These are phyloP conservation scores for Baryphthengus martii DNA, from an alignment of 2,113 vertebrate genomes.

Conservation along the genomic window DNA sequence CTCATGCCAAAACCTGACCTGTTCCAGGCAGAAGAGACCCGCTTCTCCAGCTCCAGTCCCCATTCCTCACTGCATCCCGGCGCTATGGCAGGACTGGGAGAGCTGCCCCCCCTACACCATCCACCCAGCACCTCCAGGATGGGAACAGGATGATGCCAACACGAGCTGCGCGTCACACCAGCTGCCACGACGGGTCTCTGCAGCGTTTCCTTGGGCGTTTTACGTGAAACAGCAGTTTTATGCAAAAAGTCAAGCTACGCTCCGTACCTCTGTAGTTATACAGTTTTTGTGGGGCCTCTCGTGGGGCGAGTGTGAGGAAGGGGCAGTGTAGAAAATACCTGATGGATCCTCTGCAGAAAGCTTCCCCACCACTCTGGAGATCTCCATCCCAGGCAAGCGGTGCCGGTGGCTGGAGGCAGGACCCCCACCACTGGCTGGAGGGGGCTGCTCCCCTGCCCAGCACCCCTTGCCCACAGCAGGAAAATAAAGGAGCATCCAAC, in stretches of 20 bases:
- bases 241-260: not conserved
- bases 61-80: not conserved
- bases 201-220: not conserved
- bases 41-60: not conserved
- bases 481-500: not conserved
- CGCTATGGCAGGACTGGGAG: not conserved
- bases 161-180: not conserved
- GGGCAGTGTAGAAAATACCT: not conserved
- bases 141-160: fast-evolving
- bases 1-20: not conserved
- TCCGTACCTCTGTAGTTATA: not conserved
- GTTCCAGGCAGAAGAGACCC: not conserved
- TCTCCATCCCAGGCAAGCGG: not conserved
- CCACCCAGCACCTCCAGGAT: not conserved
- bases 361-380: not conserved
- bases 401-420: fast-evolving
- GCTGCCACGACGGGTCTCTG: fast-evolving
- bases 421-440: not conserved
- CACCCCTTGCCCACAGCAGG: not conserved
- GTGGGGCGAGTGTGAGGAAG: fast-evolving
- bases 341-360: not conserved
- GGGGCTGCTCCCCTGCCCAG: not conserved
- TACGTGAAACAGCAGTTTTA: not conserved
- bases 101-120: not conserved
- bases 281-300: fast-evolving